phyloP scores from a whole-genome alignment of 2,888 invertebrate species.

The Acheta domesticus region DNA sequence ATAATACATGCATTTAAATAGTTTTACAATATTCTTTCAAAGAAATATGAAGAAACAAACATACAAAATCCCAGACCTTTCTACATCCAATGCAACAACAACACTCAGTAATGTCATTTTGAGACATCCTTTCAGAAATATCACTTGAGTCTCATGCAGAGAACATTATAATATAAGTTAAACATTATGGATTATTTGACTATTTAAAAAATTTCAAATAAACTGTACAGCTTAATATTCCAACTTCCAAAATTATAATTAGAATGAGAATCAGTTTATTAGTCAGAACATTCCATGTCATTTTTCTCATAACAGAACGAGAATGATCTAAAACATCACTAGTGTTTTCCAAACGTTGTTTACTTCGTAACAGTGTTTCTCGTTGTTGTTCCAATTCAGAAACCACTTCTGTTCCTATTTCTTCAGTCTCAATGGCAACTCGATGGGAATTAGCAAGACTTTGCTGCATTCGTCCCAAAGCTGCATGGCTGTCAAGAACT shows the following conservation, averaged over 20 bases:
- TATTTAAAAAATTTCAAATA: constrained; percentile 59
- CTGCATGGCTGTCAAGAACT: constrained; percentile 54
- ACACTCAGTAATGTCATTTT: no score
- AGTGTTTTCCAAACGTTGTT: constrained; percentile 65
- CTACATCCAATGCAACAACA: no score
- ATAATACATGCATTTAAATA: no score
- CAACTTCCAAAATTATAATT: constrained; percentile 68
- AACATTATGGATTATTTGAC: no score
- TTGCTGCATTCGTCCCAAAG: constrained; percentile 59
- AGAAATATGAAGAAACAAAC: no score
- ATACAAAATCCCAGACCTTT: no score
- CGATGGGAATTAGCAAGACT: constrained; percentile 67
- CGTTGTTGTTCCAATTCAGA: constrained; percentile 72
- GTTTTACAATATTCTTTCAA: no score
- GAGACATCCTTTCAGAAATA: no score
- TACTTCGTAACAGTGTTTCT: constrained; percentile 65
- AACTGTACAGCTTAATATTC: constrained; percentile 60
- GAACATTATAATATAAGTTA: no score
- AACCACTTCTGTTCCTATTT: constrained; percentile 46
- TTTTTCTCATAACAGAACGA: constrained; percentile 60
- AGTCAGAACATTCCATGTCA: constrained; percentile 67
- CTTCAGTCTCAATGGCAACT: constrained; percentile 56
- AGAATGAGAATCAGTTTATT: constrained; percentile 71
- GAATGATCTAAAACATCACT: constrained; percentile 66
- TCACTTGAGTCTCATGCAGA: no score